A percentile compares a stretch with the other conserved stretches of the same genome.
These are phyloP conservation scores for Pseudobourletiella spinata DNA, from an alignment of 1,140 invertebrate species.

Conservation along the genomic window DNA sequence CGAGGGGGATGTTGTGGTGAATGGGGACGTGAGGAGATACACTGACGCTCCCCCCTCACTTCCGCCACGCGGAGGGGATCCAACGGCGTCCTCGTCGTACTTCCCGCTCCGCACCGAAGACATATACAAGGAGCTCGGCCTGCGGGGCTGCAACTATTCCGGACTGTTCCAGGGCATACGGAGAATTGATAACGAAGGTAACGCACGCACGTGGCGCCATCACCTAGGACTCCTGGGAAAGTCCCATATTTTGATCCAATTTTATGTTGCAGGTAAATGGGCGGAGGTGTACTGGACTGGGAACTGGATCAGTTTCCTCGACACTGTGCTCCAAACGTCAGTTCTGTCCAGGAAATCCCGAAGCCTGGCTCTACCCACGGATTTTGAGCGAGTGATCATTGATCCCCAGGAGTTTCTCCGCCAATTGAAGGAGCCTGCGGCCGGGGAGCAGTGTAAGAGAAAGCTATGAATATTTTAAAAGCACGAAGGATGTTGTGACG, in stretches of 20 bases:
- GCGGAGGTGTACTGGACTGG: slow-evolving; percentile 69
- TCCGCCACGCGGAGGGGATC: too few species aligned
- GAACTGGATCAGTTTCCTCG: slow-evolving; percentile 89
- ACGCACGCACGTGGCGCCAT: too few species aligned
- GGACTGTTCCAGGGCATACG: slow-evolving; percentile 76
- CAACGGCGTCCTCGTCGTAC: too few species aligned
- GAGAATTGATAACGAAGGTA: slow-evolving; percentile 55
- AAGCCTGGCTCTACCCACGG: slow-evolving; percentile 76
- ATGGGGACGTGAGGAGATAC: slow-evolving; percentile 67
- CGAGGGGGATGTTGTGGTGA: slow-evolving; percentile 67
- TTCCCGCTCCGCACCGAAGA: too few species aligned
- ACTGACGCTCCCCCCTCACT: too few species aligned
- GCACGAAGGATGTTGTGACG: too few species aligned
- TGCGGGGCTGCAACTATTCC: slow-evolving; percentile 88
- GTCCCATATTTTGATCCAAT: too few species aligned
- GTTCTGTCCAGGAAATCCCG: slow-evolving; percentile 66
- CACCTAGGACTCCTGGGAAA: too few species aligned
- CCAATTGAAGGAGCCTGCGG: neutral
- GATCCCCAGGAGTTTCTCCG: slow-evolving; percentile 51
- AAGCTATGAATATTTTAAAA: too few species aligned
- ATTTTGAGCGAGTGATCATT: slow-evolving; percentile 69
- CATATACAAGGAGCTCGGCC: slow-evolving; percentile 85
- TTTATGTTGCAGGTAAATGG: slow-evolving; percentile 43
- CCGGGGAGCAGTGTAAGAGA: neutral
- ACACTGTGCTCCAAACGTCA: slow-evolving; percentile 87